A percentile compares a stretch with the other conserved stretches of the same genome.
These are phyloP conservation scores for Danio kyathit DNA, from an alignment of 2,797 vertebrate species.

Conservation along the genomic window DNA sequence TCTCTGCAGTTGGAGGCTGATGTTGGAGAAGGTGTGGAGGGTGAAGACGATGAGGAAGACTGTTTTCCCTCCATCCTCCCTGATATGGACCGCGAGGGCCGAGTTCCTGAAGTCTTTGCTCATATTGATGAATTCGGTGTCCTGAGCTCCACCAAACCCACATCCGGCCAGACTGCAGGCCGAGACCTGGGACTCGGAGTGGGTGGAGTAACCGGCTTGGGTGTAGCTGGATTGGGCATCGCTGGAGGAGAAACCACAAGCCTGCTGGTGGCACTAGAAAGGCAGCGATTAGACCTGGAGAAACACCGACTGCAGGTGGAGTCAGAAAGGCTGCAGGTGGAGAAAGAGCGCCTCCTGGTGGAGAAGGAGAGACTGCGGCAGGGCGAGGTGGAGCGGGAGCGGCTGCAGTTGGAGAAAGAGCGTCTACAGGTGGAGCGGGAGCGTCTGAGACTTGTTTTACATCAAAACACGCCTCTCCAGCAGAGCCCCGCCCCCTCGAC, in stretches of 20 bases:
- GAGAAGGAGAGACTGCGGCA: conserved; percentile 89
- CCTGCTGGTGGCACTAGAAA: conserved; percentile 86
- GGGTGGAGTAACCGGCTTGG: background rate
- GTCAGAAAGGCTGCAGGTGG: conserved; percentile 87
- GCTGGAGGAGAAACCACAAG: conserved; percentile 81
- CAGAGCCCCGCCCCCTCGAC: conserved; percentile 66
- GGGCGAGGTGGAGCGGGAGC: conserved; percentile 85
- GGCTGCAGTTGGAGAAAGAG: conserved; percentile 85
- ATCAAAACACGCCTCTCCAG: conserved; percentile 66
- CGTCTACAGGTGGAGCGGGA: conserved; percentile 83
- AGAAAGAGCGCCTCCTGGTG: conserved; percentile 88
- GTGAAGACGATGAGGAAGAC: conserved; percentile 87
- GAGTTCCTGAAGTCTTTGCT: conserved; percentile 83
- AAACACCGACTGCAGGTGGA: conserved; percentile 90
- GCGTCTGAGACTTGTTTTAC: conserved; percentile 73
- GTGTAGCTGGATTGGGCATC: conserved; percentile 65
- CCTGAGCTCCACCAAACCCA: conserved; percentile 84
- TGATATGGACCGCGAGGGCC: conserved; percentile 86
- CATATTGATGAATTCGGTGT: conserved; percentile 86
- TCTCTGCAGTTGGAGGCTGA: conserved; percentile 69
- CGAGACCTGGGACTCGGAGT: conserved; percentile 80
- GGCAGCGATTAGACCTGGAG: conserved; percentile 91
- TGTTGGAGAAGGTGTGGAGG: conserved; percentile 61
- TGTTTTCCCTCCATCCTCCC: conserved; percentile 89
- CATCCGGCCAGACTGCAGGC: conserved; percentile 4